A percentile compares a stretch with the other conserved stretches of the same genome.
These are phyloP conservation scores for Camarhynchus parvulus DNA, from an alignment of 2,113 vertebrate species.

Conservation along the genomic window DNA sequence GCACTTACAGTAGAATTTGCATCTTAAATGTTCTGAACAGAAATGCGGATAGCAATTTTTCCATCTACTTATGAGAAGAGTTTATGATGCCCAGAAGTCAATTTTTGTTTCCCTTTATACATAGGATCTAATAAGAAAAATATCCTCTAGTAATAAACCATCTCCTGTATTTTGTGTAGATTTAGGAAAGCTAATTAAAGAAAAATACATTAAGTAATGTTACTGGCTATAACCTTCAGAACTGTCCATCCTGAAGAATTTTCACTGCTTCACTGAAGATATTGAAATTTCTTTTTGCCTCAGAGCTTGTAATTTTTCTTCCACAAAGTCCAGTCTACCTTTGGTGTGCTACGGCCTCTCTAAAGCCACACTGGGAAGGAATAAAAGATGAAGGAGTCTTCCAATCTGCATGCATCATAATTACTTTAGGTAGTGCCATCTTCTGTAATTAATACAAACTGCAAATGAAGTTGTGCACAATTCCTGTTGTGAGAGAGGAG, in stretches of 20 bases:
- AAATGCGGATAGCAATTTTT: background rate
- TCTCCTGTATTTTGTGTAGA: background rate
- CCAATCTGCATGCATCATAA: background rate
- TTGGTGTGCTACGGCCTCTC: background rate
- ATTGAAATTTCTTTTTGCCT: background rate
- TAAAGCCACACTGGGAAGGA: background rate
- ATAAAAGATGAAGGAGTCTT: background rate
- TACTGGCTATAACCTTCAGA: background rate
- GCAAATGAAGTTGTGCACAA: background rate
- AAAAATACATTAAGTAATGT: background rate
- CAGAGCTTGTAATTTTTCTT: background rate
- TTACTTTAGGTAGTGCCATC: slow-evolving; percentile 63
- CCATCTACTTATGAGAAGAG: background rate
- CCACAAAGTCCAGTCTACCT: background rate
- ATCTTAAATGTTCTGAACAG: background rate
- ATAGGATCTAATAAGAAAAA: background rate
- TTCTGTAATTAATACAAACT: slow-evolving; percentile 58
- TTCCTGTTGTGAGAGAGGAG: background rate
- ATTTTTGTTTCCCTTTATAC: background rate
- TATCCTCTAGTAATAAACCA: background rate
- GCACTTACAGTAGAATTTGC: background rate
- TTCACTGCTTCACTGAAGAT: background rate
- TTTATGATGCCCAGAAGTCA: background rate
- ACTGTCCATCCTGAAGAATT: background rate
- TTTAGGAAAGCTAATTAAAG: background rate